Percentiles rank a stretch among this genome's conserved stretches.
phyloP scores from a whole-genome alignment of 2,797 vertebrate genomes.

The Amazonetta brasiliensis region DNA sequence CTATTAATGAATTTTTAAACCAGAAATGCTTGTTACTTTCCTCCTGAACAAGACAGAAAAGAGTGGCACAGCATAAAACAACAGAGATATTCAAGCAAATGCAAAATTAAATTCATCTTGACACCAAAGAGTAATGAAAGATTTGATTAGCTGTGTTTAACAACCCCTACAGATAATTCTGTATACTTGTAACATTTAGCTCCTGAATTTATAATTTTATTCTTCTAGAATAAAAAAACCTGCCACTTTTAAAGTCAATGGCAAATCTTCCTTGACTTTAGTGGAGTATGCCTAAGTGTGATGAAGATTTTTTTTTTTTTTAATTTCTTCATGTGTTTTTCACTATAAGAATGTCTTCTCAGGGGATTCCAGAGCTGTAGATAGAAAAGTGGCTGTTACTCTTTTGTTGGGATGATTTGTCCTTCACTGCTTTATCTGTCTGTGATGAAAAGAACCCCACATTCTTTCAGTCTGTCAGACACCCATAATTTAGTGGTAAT shows the following conservation, averaged over 20 bases:
- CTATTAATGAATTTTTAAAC: background rate
- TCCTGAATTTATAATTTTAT: background rate
- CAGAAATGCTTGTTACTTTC: background rate
- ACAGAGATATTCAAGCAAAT: background rate
- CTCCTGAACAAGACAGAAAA: background rate
- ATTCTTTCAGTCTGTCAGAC: background rate
- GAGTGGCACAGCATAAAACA: background rate
- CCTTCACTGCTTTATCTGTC: background rate
- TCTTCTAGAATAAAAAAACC: background rate
- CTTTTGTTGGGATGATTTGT: background rate
- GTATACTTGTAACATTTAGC: background rate
- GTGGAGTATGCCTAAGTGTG: background rate
- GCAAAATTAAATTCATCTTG: background rate
- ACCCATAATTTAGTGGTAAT: background rate
- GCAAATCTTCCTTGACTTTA: background rate
- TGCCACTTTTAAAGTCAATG: background rate
- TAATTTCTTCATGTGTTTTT: background rate
- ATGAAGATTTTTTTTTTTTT: background rate
- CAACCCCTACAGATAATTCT: background rate
- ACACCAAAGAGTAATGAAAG: background rate
- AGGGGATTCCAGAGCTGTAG: background rate
- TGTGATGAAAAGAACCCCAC: background rate
- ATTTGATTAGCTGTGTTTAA: background rate
- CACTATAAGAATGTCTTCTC: background rate
- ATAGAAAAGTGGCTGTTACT: background rate